Percentiles rank a stretch among this genome's conserved stretches.
phyloP scores from a whole-genome alignment of 2,888 invertebrate species.

The Pollenia angustigena region DNA sequence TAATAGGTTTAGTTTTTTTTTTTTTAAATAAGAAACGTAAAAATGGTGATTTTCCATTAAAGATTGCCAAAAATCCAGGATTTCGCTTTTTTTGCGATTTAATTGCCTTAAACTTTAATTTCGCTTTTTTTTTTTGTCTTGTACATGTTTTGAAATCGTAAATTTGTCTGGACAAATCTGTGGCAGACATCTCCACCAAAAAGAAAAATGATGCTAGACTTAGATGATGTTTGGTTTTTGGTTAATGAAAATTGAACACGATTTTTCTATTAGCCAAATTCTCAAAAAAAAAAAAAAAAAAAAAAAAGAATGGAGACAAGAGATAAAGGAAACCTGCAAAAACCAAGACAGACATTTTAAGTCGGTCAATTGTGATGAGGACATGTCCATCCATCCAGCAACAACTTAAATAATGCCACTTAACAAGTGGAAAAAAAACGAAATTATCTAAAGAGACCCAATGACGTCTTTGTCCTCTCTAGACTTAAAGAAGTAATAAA shows the following conservation, averaged over 20 bases:
- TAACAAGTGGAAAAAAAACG: conserved; percentile 11
- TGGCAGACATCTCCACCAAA: conserved; percentile 55
- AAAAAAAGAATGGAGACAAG: background rate
- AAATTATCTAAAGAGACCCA: conserved; percentile 53
- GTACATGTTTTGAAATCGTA: conserved; percentile 55
- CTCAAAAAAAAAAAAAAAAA: background rate
- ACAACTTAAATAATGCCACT: conserved; percentile 10
- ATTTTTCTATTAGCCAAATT: conserved; percentile 55
- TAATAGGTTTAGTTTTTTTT: too few relatives aligned
- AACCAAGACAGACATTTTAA: conserved; percentile 42
- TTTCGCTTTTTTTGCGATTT: background rate
- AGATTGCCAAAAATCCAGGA: too few relatives aligned
- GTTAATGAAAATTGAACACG: conserved; percentile 59
- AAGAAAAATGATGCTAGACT: conserved; percentile 56
- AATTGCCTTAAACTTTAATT: conserved; percentile 1
- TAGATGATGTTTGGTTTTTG: conserved; percentile 46
- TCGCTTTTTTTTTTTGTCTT: background rate
- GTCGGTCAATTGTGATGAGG: conserved; percentile 54
- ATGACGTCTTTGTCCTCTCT: conserved; percentile 37
- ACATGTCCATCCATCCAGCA: conserved; percentile 31
- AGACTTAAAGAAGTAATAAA: conserved; percentile 49
- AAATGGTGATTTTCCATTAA: too few relatives aligned
- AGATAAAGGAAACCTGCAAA: background rate
- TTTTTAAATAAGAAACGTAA: too few relatives aligned
- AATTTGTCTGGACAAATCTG: conserved; percentile 56